Evolutionary conservation across 1,140 invertebrate species (phyloP).

Genomic region (Pristionchus pacificus): DNA sequence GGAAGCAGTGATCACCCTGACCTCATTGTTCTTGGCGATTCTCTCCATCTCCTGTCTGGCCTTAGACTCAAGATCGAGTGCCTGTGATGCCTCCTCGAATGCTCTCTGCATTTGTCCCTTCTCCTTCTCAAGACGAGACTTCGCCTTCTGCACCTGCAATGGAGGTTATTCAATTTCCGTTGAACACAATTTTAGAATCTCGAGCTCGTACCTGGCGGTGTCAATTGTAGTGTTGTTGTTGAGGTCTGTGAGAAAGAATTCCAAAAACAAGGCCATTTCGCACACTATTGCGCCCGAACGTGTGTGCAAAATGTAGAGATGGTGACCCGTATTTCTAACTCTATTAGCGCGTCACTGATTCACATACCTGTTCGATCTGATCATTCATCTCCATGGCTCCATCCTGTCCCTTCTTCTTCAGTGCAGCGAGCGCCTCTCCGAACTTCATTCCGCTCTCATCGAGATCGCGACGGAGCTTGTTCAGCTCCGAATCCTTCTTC

Average conservation of each 20-base stretch:
- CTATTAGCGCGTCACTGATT: too few species aligned
- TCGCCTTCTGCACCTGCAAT: conserved; percentile 80
- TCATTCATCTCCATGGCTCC: conserved; percentile 94
- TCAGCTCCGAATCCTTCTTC: conserved; percentile 95
- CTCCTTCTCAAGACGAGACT: conserved; percentile 93
- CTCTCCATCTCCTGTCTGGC: conserved; percentile 76
- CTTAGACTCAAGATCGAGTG: conserved; percentile 81
- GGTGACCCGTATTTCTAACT: too few species aligned
- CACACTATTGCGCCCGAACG: too few species aligned
- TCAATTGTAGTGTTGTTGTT: too few species aligned
- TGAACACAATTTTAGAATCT: too few species aligned
- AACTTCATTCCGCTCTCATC: conserved; percentile 97
- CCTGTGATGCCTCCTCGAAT: conserved; percentile 82
- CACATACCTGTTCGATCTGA: conserved; percentile 81
- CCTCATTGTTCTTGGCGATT: conserved; percentile 45
- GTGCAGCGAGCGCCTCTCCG: conserved; percentile 83
- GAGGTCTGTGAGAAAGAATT: too few species aligned
- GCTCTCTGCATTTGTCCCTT: conserved; percentile 84
- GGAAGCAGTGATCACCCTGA: too few species aligned
- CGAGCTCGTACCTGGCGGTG: too few species aligned
- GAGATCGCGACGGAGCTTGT: conserved; percentile 92
- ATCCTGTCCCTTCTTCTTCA: conserved; percentile 99
- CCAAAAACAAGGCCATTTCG: too few species aligned
- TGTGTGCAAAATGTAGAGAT: too few species aligned
- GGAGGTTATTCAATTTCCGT: conserved; percentile 72